Base-by-base conservation (phyloP, 2,888 invertebrate species). In the Callyntrura sp. region DNA sequence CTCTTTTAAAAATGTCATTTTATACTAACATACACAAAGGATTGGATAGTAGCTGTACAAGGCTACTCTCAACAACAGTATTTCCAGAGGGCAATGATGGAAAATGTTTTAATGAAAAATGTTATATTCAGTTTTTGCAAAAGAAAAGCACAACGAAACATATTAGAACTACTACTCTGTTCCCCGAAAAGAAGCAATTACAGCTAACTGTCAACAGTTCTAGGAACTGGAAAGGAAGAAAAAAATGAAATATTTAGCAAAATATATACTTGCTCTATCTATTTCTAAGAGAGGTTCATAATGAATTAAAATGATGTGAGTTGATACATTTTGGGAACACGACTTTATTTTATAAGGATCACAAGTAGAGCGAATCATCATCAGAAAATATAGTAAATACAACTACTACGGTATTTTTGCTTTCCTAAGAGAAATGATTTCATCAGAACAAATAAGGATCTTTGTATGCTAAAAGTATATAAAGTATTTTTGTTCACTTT, bases 111-210 rank as follows among this genome's bases (percentile, higher is more conserved):
- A 28, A 65, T 35, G 65, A 28, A 35, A 28, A 65, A 65, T 65
- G 28, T 28, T 60, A n/a, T n/a, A n/a, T n/a, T n/a, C n/a, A n/a
- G n/a, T n/a, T n/a, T n/a, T n/a, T n/a, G n/a, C n/a, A n/a, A n/a
- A n/a, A n/a, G n/a, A n/a, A n/a, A n/a, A n/a, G n/a, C n/a, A n/a
- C n/a, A n/a, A n/a, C n/a, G n/a, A n/a, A n/a, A n/a, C n/a, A n/a
- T n/a, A n/a, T n/a, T n/a, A n/a, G n/a, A n/a, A n/a, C n/a, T n/a
- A n/a, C n/a, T n/a, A n/a, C n/a, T n/a, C n/a, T n/a, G n/a, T n/a
- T n/a, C n/a, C n/a, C n/a, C n/a, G 14, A 43, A 43, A 11, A 35
- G n/a, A 17, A 17, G 43, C 70, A 70, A 70, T 70, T 70, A 70
- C 17, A 17, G 23, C 17, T 43, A 70, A 35, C 68, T 70, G 70